Conservation (phyloP, 2,113 vertebrate species). For the Bujurquina vittata region DNA sequence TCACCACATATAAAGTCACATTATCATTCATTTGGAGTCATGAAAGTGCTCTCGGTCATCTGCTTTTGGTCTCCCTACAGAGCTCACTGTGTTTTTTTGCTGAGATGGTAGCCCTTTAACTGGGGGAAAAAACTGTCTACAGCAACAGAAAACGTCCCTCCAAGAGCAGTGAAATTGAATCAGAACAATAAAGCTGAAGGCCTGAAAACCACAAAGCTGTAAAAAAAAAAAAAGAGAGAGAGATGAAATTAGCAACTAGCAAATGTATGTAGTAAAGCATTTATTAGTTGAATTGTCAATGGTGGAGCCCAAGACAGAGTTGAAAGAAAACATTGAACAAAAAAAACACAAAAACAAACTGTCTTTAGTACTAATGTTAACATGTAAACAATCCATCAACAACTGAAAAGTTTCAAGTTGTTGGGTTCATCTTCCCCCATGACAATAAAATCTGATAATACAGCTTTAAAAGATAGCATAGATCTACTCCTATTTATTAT, state of each 20-base stretch:
- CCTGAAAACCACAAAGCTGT: background rate
- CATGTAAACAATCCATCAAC: background rate
- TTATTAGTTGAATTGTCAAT: background rate
- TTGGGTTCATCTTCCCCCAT: background rate
- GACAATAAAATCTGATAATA: background rate
- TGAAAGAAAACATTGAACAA: background rate
- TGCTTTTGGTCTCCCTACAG: background rate
- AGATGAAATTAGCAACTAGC: background rate
- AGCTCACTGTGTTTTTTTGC: background rate
- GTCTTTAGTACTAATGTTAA: background rate
- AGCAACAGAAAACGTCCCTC: background rate
- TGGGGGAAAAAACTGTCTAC: background rate
- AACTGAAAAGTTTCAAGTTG: background rate
- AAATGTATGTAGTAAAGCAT: background rate
- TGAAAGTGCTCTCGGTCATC: background rate
- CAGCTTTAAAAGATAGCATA: background rate
- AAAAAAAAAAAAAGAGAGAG: fast-evolving
- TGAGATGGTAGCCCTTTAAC: background rate
- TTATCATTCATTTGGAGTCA: constrained; percentile 6
- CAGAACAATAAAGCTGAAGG: background rate
- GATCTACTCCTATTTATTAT: background rate
- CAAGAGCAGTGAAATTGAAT: background rate
- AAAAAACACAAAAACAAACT: background rate
- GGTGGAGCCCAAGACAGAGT: background rate
- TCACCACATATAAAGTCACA: background rate